A percentile compares a stretch with the other conserved stretches of the same genome.
Evolutionary conservation across 2,113 vertebrate genomes (phyloP).

Genomic region (Zosterops hypoxanthus): DNA sequence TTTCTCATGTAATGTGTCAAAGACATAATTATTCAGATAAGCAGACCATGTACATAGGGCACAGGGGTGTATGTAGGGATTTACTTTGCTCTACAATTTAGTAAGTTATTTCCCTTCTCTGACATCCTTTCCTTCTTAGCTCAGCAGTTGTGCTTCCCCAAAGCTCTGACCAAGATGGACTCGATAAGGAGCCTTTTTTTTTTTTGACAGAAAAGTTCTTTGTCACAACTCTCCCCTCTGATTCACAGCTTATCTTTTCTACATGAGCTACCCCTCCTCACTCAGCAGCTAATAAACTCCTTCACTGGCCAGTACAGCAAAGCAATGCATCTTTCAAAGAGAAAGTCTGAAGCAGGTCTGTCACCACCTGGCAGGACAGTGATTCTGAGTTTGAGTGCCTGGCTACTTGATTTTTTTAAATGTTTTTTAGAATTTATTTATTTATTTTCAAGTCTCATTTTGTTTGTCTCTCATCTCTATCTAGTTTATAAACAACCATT

Average conservation of each 20-base stretch:
- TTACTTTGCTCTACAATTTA: background rate
- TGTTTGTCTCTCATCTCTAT: background rate
- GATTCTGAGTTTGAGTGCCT: background rate
- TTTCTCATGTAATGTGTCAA: fast-evolving
- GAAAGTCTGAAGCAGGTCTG: background rate
- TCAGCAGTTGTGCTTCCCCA: background rate
- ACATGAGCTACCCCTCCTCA: background rate
- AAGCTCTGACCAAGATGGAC: background rate
- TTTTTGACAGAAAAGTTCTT: background rate
- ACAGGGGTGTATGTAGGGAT: background rate
- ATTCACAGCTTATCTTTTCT: background rate
- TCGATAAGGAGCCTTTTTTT: background rate
- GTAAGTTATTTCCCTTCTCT: background rate
- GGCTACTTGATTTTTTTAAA: background rate
- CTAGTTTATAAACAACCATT: background rate
- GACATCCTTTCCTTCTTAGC: background rate
- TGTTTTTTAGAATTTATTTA: too few relatives aligned
- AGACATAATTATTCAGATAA: background rate
- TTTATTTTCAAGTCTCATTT: background rate
- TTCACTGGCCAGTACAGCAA: background rate
- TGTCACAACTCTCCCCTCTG: background rate
- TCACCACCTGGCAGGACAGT: background rate
- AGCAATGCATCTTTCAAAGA: background rate
- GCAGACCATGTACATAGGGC: background rate
- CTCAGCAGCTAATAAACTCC: background rate